Percentiles rank a stretch among this genome's conserved stretches.
Evolutionary conservation across 2,797 vertebrate genomes (phyloP).

Genomic region (Cuculus canorus): DNA sequence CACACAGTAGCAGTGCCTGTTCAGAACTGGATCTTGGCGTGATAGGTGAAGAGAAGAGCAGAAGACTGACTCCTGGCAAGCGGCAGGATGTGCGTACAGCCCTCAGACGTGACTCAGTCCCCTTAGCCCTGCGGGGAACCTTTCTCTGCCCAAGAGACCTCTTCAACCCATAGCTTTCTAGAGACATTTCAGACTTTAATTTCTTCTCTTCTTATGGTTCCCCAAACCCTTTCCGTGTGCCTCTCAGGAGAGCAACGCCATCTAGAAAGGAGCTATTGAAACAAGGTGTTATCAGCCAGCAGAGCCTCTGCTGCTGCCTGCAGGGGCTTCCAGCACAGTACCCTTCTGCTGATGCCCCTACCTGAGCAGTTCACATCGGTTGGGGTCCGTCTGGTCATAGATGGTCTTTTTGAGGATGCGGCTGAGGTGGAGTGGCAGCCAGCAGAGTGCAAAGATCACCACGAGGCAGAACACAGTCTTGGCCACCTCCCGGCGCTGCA

Average conservation of each 20-base stretch:
- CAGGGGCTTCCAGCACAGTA: accelerated
- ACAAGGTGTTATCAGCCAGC: background rate
- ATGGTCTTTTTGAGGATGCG: slow-evolving; percentile 90
- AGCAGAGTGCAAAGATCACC: slow-evolving; percentile 90
- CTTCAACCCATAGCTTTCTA: background rate
- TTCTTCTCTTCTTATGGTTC: background rate
- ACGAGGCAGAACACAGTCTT: slow-evolving; percentile 92
- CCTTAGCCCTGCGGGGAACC: background rate
- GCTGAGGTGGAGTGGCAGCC: slow-evolving; percentile 91
- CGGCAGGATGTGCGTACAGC: too few species aligned
- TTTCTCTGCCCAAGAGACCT: background rate
- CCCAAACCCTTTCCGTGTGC: background rate
- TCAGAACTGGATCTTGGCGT: background rate
- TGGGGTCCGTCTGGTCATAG: slow-evolving; percentile 83
- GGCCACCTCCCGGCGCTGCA: slow-evolving; percentile 82
- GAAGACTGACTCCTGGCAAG: too few species aligned
- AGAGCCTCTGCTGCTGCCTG: accelerated
- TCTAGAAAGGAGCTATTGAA: background rate
- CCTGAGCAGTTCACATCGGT: slow-evolving; percentile 91
- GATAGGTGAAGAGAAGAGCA: background rate
- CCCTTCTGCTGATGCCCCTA: slow-evolving; percentile 13
- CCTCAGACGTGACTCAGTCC: background rate
- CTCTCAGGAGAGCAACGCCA: accelerated
- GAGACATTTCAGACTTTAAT: background rate
- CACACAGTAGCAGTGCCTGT: background rate